These are phyloP conservation scores for Mycetomoellerius zeteki DNA, from an alignment of 1,140 invertebrate species.

Conservation along the genomic window DNA sequence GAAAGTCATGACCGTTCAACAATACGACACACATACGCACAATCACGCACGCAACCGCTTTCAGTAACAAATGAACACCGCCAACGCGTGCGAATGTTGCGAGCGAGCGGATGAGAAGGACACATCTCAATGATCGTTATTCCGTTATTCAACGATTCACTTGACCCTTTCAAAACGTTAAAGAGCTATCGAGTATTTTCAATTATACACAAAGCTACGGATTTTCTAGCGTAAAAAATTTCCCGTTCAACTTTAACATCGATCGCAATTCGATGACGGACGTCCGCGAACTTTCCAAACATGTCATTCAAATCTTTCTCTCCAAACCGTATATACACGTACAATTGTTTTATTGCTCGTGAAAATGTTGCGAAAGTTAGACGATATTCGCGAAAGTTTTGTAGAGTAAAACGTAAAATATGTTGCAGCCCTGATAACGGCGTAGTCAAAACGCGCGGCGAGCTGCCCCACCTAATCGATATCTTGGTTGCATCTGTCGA, in stretches of 20 bases:
- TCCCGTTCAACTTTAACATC: neutral
- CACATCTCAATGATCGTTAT: constrained; percentile 39
- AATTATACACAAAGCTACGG: constrained; percentile 26
- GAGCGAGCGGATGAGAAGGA: neutral
- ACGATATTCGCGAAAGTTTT: neutral
- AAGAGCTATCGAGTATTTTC: constrained; percentile 46
- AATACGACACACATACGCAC: constrained; percentile 12
- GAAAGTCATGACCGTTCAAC: neutral
- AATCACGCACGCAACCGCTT: neutral
- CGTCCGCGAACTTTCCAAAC: neutral
- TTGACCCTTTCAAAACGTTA: constrained; percentile 42
- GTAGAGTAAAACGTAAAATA: constrained; percentile 19
- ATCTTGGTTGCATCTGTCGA: constrained; percentile 83
- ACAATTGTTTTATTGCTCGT: neutral
- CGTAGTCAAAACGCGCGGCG: constrained; percentile 41
- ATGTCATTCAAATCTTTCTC: neutral
- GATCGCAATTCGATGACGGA: constrained; percentile 3
- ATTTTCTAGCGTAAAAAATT: neutral
- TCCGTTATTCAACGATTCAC: constrained; percentile 46
- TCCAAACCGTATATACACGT: neutral
- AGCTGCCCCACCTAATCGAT: constrained; percentile 76
- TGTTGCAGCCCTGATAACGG: constrained; percentile 46
- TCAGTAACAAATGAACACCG: constrained; percentile 50
- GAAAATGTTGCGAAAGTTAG: neutral
- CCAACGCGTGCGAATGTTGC: neutral